A percentile compares a stretch with the other conserved stretches of the same genome.
Evolutionary conservation across 1,140 invertebrate genomes (phyloP).

Genomic region (Pygmarrhopalites habei): DNA sequence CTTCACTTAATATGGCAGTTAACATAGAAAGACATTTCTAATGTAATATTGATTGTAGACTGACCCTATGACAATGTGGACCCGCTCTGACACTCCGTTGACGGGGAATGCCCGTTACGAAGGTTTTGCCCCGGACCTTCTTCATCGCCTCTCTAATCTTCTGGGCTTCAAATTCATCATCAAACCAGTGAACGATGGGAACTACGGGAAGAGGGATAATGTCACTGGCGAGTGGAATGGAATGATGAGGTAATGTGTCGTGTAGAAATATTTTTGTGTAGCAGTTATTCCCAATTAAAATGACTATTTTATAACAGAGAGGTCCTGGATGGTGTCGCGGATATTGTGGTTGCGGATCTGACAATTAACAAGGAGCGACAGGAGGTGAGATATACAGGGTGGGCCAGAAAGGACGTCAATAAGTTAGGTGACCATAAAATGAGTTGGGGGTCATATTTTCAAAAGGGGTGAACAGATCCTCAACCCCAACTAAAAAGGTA

Average conservation of each 20-base stretch:
- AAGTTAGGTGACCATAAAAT: too few relatives aligned
- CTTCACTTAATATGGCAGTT: background rate
- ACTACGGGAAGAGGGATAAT: constrained; percentile 59
- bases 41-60: constrained; percentile 52
- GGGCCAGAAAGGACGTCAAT: too few relatives aligned
- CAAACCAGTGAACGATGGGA: constrained; percentile 62
- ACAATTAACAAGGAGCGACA: constrained; percentile 77
- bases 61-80: constrained; percentile 84
- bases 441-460: too few relatives aligned
- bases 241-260: too few relatives aligned
- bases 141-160: constrained; percentile 69
- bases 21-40: background rate
- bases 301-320: too few relatives aligned
- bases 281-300: too few relatives aligned
- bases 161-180: constrained; percentile 82
- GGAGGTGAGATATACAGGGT: too few relatives aligned
- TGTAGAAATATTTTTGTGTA: too few relatives aligned
- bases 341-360: constrained; percentile 83
- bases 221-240: constrained; percentile 70
- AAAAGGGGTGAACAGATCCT: too few relatives aligned
- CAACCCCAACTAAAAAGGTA: too few relatives aligned
- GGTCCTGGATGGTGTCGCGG: constrained; percentile 63
- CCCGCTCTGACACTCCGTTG: constrained; percentile 68
- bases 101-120: constrained; percentile 80
- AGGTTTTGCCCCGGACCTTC: constrained; percentile 80